Evolutionary conservation across 2,113 vertebrate species (phyloP), one percentile per base, ranked within the genome.

Genomic region (Pogonocichla stellata): DNA sequence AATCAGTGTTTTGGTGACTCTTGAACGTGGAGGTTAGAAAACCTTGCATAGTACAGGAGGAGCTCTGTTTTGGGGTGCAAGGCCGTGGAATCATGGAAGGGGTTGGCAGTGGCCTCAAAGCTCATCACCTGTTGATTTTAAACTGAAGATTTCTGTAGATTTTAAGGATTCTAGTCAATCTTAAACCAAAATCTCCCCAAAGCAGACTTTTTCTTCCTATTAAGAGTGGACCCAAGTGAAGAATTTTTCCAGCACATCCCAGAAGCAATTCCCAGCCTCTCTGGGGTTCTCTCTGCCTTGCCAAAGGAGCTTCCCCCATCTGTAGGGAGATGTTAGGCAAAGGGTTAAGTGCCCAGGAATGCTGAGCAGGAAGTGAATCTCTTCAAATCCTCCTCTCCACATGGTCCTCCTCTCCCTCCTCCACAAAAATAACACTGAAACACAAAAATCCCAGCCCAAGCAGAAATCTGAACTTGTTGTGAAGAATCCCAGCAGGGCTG

Each of bases 221-320:
- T 15, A 26, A 48, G 20, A 54, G 12, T 3, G 31, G 5, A 40
- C 36, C 25, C 8, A 47, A 4, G 11, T 16, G 36, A 61, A 33
- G 53, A 58, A 15, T 11, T 60, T 70, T 7, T 4, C 38, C 29
- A 29, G 29, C 0, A 0, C 40, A 42, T 56, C 71, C 33, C 33
- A 12, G 19, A 69, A 9, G 1, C 0, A 0, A 4, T 38, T 58
- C 33, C 4, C 47, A 47, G 15, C 36, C 19, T n/a, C 36, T 17
- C 25, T 2, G 1, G 24, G 6, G 9, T 17, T 8, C 20, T 6
- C 25, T 6, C 4, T n/a, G 69, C 53, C 71, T 51, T 51, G 14
- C 54, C 0, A 0, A 19, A 62, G 31, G 51, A 65, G 43, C 38
- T 80, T 80, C 34, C 66, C 50, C 74, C 45, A 6, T 16, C 23